Evolutionary conservation across 2,113 vertebrate species (phyloP), one percentile per base, ranked within the genome.

Genomic region (Benitochromis conjunctus): DNA sequence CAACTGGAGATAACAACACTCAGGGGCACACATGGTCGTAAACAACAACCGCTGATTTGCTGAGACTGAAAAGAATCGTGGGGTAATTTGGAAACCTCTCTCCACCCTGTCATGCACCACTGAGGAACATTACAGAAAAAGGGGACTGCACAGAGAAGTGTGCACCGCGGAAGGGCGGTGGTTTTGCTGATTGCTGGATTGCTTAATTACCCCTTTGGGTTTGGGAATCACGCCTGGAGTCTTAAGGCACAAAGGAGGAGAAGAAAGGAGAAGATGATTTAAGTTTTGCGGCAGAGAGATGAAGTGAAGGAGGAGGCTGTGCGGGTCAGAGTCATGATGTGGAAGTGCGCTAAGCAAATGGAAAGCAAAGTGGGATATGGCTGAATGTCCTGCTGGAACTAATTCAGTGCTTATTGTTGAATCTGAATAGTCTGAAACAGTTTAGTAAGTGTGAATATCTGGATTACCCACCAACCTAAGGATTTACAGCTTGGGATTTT

Each of bases 161-260:
- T 84, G 84, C 60, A 48, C 18, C 1, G 31, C 77, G 57, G 57
- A 89, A 83, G 86, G 87, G 82, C 62, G 79, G 91, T 76, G 90
- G 85, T 90, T 93, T 89, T 93, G 86, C 85, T 90, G 84, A 88
- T 91, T 86, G 86, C 87, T 81, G 90, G 79, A 93, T 94, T 87
- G 89, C 81, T 69, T 90, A 91, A 94, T 92, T 93, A 82, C 55
- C 83, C 74, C 84, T 88, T 89, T 89, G 88, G 91, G 53, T 89
- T 94, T 89, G 84, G 90, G 88, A 93, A 90, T 92, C 64, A 43
- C 46, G 85, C 92, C 92, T 79, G 46, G 87, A 90, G 51, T 83
- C 71, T 86, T 85, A 18, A 84, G 86, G 43, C 79, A 78, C 69
- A 89, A 83, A 89, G 60, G 54, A 86, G 14, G 54, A 62, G 66